Conservation (phyloP, 2,113 vertebrate genomes). For the Petaurus breviceps region DNA sequence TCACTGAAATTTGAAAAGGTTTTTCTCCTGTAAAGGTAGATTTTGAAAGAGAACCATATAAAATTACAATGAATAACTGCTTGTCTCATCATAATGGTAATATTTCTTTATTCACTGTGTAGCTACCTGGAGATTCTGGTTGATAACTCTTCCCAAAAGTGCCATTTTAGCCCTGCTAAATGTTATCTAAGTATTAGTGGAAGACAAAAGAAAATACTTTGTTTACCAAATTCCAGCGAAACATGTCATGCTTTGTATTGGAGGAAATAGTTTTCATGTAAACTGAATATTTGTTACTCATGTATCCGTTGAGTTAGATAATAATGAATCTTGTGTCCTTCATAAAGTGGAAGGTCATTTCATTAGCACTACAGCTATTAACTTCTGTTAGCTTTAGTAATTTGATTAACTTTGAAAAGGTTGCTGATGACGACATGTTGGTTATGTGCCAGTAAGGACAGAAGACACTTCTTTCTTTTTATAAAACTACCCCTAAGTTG, state of each 20-base stretch:
- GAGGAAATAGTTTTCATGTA: not conserved
- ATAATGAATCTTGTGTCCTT: not conserved
- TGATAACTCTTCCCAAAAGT: not conserved
- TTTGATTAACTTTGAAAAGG: not conserved
- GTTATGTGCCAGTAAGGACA: not conserved
- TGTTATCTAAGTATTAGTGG: not conserved
- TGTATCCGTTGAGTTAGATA: not conserved
- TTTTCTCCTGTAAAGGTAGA: not conserved
- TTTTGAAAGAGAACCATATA: not conserved
- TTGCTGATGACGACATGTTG: not conserved
- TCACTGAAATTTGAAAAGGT: not conserved
- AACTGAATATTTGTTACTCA: not conserved
- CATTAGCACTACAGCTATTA: not conserved
- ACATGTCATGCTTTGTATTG: not conserved
- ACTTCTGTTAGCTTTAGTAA: not conserved
- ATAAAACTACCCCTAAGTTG: not conserved
- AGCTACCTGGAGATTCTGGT: not conserved
- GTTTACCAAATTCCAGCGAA: not conserved
- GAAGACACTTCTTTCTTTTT: not conserved
- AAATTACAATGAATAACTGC: not conserved
- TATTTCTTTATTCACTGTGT: not conserved
- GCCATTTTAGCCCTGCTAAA: not conserved
- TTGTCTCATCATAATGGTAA: not conserved
- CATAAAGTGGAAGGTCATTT: not conserved
- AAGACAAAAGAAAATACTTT: not conserved